Conservation (phyloP, 2,888 invertebrate genomes). For the Ennomos erosarius region DNA sequence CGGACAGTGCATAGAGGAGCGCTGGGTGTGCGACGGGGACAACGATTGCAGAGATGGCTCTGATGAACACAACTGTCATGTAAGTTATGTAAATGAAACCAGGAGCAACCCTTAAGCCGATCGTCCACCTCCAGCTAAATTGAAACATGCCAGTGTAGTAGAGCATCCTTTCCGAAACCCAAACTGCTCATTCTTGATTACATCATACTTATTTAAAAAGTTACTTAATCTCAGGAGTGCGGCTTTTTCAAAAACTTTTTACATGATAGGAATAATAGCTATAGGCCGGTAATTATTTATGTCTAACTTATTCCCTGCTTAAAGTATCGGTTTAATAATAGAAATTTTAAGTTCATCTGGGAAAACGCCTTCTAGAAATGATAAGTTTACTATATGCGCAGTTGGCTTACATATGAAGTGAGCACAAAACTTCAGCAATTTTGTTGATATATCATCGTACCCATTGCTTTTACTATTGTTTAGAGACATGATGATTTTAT, state of each 20-base stretch:
- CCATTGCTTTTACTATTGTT: constrained; percentile 3
- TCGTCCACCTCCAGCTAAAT: too few relatives aligned
- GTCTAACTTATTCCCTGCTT: too few relatives aligned
- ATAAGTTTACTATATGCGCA: constrained; percentile 1
- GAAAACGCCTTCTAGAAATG: not conserved
- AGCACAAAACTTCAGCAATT: not conserved
- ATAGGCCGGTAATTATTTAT: too few relatives aligned
- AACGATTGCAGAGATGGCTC: constrained; percentile 91
- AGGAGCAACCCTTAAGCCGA: too few relatives aligned
- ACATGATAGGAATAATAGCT: too few relatives aligned
- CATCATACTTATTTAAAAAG: too few relatives aligned
- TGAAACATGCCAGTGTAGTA: too few relatives aligned
- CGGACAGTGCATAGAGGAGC: constrained; percentile 89
- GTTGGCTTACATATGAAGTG: constrained; percentile 1
- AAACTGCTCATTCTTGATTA: too few relatives aligned
- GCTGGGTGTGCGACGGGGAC: constrained; percentile 91
- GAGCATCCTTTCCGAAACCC: too few relatives aligned
- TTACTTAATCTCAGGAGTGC: too few relatives aligned
- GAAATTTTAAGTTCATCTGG: constrained; percentile 2
- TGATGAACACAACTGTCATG: constrained; percentile 88
- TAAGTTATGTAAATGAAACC: constrained; percentile 42
- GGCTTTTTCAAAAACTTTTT: too few relatives aligned
- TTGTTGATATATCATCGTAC: not conserved
- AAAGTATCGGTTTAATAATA: too few relatives aligned
- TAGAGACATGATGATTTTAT: not conserved